Base-by-base conservation (phyloP, 2,797 vertebrate genomes). In the Eutrigla gurnardus region DNA sequence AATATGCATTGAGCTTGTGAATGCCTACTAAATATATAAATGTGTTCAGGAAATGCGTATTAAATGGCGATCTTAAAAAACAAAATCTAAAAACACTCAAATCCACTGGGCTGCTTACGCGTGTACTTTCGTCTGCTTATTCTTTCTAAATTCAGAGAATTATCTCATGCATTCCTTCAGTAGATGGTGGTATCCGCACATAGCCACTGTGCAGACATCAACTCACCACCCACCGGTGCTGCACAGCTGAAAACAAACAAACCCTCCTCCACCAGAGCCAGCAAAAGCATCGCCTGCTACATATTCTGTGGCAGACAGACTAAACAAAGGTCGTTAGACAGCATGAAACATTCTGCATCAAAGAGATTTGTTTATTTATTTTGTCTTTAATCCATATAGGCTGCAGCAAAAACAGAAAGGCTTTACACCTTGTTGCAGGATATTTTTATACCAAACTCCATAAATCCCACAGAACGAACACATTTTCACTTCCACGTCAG, bases 181-280 rank as follows among this genome's bases (percentile, higher is more conserved):
- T 18, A 25, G 49, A 57, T 78, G 37, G 12, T 62, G 40, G 53
- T 77, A 45, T 70, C 39, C 75, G 70, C 62, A 61, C 53, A 82
- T 52, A 71, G 76, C 65, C 52, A 49, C 50, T 60, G 68, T 54
- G 39, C 58, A 75, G 68, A 70, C 53, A 69, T 72, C 60, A 69
- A 70, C 65, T 42, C 45, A 18, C 61, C 71, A 15, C 78, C 80
- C 71, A 85, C 82, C 77, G 15, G 9, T 73, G 64, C 61, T 53
- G 61, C 53, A 71, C 47, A 61, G 57, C 78, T 75, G 80, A 85
- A 73, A 83, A 65, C 76, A 87, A 85, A 80, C 67, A 78, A 84
- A 70, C 43, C 52, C 66, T 73, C 70, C 60, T 82, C 50, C 77
- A 64, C 55, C 4, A 25, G 43, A 54, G 59, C 66, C 65, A 63